Base-by-base conservation (phyloP, 2,888 invertebrate genomes). In the Tachina grossa region DNA sequence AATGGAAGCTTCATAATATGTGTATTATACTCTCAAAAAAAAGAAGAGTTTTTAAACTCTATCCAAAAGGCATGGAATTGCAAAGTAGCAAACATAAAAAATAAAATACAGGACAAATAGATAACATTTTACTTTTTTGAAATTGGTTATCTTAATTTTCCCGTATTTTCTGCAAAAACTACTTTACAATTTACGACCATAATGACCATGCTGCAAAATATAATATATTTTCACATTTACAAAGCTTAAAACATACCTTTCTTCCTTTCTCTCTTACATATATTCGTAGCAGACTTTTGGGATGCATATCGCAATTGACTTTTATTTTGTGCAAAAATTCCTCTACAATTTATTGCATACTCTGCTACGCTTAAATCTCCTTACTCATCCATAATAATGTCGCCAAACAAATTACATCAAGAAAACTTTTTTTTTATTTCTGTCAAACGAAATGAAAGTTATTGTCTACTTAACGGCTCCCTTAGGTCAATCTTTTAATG, bases 401-500 rank as follows among this genome's bases (percentile, higher is more conserved):
- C 78, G 43, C 79, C 71, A 63, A 71, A 71, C 79, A 71, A 71
- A 71, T 79, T 71, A 79, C 79, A 65, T 6, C 2, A 79, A 63
- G 41, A 66, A 77, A 77, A 57, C 55, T 31, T 31, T 31, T 31
- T n/a, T 22, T 66, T 66, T 66, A 57, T 66, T 59, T 66, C 49
- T 51, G 51, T 41, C 57, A 59, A 72, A 61, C 66, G 59, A 69
- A 81, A 77, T 59, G 61, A 72, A 31, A 78, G 66, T 78, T 77
- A 83, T 83, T 59, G 83, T 72, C 83, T 77, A 59, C 65, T 83
- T 83, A 71, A 83, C 66, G 47, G 83, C 72, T 83, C 83, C 77
- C 77, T 19, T 53, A 78, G 77, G 83, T 74, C 83, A 83, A 83
- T 83, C 77, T 78, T 83, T 83, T 78, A 79, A 84, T 79, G 78